These are phyloP conservation scores for Stratiolaelaps scimitus DNA, from an alignment of 1,140 invertebrate species.

Conservation along the genomic window DNA sequence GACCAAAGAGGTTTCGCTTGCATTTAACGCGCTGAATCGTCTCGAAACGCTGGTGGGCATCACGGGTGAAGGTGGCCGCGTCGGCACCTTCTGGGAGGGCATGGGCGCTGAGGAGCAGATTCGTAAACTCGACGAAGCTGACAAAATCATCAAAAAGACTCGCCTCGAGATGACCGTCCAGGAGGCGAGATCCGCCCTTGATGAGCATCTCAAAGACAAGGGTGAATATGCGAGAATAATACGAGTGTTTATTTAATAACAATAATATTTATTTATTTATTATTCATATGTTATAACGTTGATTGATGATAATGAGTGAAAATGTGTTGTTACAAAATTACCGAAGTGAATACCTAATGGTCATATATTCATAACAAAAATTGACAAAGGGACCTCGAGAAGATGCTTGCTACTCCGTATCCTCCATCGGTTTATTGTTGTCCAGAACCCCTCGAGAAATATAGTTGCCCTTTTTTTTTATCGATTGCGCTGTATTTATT, in stretches of 20 bases:
- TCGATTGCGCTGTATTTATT: too few species aligned
- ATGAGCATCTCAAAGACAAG: conserved; percentile 21
- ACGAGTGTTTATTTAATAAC: neutral
- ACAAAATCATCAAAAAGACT: conserved; percentile 6
- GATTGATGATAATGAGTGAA: neutral
- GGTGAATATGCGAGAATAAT: neutral
- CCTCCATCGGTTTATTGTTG: too few species aligned
- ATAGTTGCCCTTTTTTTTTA: too few species aligned
- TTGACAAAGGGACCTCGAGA: too few species aligned
- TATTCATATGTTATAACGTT: neutral
- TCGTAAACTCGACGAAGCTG: conserved; percentile 20
- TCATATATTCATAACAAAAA: too few species aligned
- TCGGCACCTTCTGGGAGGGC: conserved; percentile 3
- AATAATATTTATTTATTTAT: neutral
- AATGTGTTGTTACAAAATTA: too few species aligned
- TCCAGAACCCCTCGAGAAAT: too few species aligned
- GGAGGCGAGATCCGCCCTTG: conserved; percentile 3
- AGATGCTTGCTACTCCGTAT: too few species aligned
- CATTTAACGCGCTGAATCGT: conserved; percentile 9
- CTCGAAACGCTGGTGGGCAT: conserved; percentile 20
- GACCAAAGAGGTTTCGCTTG: conserved; percentile 18
- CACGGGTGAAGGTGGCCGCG: neutral
- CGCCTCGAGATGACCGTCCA: conserved; percentile 7
- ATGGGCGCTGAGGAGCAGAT: conserved; percentile 21
- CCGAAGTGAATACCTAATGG: too few species aligned